Conservation (phyloP, 2,113 vertebrate genomes). For the Orientallactaga bullata region DNA sequence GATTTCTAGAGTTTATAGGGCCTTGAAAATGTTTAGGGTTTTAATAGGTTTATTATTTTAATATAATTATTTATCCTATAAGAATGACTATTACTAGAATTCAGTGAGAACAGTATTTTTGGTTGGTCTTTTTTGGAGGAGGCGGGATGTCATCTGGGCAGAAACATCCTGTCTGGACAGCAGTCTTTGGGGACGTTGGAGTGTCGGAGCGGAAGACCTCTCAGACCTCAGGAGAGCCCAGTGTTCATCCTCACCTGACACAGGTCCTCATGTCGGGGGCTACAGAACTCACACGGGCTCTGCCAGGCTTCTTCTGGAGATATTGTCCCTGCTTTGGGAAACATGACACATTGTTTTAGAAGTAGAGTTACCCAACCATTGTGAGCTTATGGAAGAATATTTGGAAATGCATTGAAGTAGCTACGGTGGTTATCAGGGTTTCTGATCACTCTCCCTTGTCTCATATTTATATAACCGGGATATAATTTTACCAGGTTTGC, state of each 20-base stretch:
- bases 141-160: background rate
- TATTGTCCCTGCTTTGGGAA: background rate
- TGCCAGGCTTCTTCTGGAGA: background rate
- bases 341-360: background rate
- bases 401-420: background rate
- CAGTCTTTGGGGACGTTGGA: background rate
- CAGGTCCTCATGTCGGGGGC: rapidly evolving
- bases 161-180: background rate
- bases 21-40: background rate
- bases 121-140: background rate
- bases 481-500: background rate
- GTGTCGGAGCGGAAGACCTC: background rate
- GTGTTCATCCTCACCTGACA: background rate
- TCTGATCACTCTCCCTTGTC: background rate
- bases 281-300: background rate
- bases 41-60: conserved; percentile 26
- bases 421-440: background rate
- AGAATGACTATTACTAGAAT: background rate
- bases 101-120: background rate
- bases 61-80: background rate
- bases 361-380: background rate
- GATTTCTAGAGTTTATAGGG: background rate
- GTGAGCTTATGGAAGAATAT: background rate
- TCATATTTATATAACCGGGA: background rate
- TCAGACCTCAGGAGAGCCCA: background rate